Evolutionary conservation across 2,113 vertebrate genomes (phyloP).

Genomic region (Tyrannus savana): DNA sequence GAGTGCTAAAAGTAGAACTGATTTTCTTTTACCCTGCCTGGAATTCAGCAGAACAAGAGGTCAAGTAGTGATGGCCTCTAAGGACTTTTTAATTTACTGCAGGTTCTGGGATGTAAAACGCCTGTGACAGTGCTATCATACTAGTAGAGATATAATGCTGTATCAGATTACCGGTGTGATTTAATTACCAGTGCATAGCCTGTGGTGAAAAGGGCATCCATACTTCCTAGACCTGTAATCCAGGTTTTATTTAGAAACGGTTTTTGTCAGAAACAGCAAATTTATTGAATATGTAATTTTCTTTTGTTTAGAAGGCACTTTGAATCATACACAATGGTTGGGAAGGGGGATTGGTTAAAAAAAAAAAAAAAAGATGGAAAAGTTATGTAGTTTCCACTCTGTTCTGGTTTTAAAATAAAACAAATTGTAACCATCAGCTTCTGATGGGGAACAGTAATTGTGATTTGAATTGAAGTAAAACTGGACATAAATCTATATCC

Average conservation of each 20-base stretch:
- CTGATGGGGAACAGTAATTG: background rate
- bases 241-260: background rate
- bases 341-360: background rate
- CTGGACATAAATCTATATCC: background rate
- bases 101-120: background rate
- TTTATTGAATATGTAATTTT: background rate
- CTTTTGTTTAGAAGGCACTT: background rate
- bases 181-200: background rate
- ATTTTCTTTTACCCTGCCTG: background rate
- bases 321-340: background rate
- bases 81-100: constrained; percentile 36
- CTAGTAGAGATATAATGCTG: background rate
- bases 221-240: background rate
- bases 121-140: background rate
- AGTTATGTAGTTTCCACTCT: background rate
- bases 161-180: constrained; percentile 17
- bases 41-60: constrained; percentile 37
- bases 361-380: background rate
- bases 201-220: background rate
- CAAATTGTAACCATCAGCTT: background rate
- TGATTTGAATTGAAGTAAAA: background rate
- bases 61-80: constrained; percentile 1
- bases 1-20: background rate
- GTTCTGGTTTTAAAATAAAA: background rate
- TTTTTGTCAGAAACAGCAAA: background rate